Base-by-base conservation (phyloP, 2,797 vertebrate species). In the Trachurus trachurus region DNA sequence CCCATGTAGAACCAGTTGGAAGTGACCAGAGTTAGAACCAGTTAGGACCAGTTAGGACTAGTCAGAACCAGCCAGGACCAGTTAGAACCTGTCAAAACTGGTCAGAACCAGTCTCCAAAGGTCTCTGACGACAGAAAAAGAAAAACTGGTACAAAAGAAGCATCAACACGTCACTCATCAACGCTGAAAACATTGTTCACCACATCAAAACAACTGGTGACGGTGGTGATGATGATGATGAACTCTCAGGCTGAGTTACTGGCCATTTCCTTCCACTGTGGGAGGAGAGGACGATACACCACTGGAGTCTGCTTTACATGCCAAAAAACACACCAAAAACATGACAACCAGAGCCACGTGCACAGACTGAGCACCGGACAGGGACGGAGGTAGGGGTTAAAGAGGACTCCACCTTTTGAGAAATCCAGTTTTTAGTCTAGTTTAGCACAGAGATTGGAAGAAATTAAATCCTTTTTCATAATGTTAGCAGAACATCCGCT, bases 201-300 rank as follows among this genome's bases (percentile, higher is more conserved):
- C 66, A 74, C 58, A 68, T 59, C 7, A n/a, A 59, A 69, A 52
- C 58, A 50, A 21, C 53, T 54, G 73, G 61, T 60, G 78, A 64
- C 15, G 45, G 66, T 44, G 74, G 59, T 13, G 15, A 45, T 37
- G 34, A 42, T 37, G 34, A 42, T 11, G 12, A 42, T 42, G 39
- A 40, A 15, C 47, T 11, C 19, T 70, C 71, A 78, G 76, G 84
- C 72, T 29, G 66, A 75, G 73, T 75, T 82, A 82, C 78, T 81
- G 87, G 78, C 72, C 82, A 80, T 84, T 86, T 87, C 81, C 82
- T 79, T 81, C 85, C 76, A 75, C 63, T 58, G 65, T 52, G 59
- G 54, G 52, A 64, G 39, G 42, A 49, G 31, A 47, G 34, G 66
- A 64, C 39, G 5, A 58, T 53, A 68, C 71, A 17, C 39, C 72